These are phyloP conservation scores for Argya squamiceps DNA, from an alignment of 2,797 vertebrate genomes.

Conservation along the genomic window DNA sequence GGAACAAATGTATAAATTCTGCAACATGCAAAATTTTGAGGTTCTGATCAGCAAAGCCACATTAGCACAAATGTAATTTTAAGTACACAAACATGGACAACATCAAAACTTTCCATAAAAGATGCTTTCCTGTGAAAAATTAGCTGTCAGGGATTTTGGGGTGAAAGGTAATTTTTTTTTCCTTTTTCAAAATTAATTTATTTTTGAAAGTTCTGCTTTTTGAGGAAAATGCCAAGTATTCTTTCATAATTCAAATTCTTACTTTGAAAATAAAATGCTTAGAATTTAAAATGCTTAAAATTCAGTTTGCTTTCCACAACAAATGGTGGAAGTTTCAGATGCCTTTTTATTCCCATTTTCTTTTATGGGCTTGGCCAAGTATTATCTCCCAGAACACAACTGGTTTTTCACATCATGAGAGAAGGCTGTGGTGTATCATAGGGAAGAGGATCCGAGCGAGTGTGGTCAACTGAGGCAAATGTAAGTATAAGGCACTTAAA, in stretches of 20 bases:
- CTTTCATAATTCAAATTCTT: constrained; percentile 7
- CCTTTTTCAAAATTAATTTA: background rate
- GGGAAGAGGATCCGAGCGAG: background rate
- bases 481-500: background rate
- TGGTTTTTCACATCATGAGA: background rate
- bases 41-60: background rate
- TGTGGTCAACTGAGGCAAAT: background rate
- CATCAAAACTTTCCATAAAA: constrained; percentile 11
- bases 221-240: constrained; percentile 17
- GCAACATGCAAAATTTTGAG: background rate
- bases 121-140: constrained; percentile 5
- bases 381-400: constrained; percentile 29
- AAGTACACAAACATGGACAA: background rate
- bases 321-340: background rate
- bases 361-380: background rate
- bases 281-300: background rate
- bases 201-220: constrained; percentile 19
- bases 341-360: background rate
- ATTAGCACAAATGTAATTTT: background rate
- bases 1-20: background rate
- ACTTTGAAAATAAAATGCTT: constrained; percentile 40
- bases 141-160: background rate
- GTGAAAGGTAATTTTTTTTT: background rate
- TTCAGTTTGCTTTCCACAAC: background rate
- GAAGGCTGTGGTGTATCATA: background rate